Evolutionary conservation across 2,797 vertebrate species (phyloP).

Genomic region (Hemibagrus guttatus): DNA sequence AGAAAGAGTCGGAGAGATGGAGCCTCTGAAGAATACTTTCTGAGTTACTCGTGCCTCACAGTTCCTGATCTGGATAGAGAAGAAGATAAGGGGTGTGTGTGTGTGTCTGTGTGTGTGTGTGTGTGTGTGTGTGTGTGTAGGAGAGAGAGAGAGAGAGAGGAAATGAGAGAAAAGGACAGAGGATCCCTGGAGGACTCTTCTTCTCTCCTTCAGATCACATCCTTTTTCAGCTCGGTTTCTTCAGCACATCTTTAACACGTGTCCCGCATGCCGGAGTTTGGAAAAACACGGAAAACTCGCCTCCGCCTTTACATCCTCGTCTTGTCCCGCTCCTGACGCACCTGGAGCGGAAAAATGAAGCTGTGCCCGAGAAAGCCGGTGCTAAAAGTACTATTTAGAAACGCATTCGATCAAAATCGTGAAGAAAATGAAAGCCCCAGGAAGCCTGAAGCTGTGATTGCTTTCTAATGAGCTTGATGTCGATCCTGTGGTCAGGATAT

Average conservation of each 20-base stretch:
- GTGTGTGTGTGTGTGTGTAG: not conserved
- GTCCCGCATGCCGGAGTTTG: not conserved
- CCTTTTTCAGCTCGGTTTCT: not conserved
- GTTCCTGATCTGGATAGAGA: conserved; percentile 37
- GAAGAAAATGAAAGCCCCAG: conserved; percentile 2
- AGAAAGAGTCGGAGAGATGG: no score
- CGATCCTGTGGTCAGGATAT: not conserved
- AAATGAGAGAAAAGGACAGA: conserved; percentile 16
- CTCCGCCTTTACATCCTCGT: not conserved
- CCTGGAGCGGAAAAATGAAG: not conserved
- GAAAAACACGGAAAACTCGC: not conserved
- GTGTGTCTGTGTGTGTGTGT: not conserved
- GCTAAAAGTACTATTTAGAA: not conserved
- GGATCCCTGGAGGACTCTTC: conserved; percentile 36
- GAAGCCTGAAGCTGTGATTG: not conserved
- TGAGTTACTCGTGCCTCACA: conserved; percentile 44
- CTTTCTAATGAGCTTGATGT: not conserved
- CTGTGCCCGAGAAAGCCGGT: not conserved
- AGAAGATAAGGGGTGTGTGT: not conserved
- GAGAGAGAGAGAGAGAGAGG: not conserved
- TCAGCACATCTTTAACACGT: not conserved
- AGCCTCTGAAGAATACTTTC: conserved; percentile 52
- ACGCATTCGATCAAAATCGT: not conserved
- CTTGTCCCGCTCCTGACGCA: not conserved
- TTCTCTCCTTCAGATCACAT: not conserved